Conservation (phyloP, 2,888 invertebrate genomes). For the Adineta ricciae region DNA sequence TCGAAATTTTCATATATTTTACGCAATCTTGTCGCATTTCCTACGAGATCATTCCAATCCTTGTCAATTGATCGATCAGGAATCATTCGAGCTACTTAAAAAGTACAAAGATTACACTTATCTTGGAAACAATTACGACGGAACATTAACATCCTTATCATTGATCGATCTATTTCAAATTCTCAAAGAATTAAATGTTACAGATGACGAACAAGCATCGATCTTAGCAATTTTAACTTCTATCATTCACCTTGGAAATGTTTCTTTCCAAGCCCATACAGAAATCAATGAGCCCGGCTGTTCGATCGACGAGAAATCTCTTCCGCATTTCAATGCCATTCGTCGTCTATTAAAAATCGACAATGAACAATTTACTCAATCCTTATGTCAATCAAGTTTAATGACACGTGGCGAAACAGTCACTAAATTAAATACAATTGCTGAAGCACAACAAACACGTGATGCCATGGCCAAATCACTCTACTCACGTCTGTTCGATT, state of each 20-base stretch:
- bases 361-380: conserved; percentile 2
- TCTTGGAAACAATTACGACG: neutral
- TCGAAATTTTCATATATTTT: conserved; percentile 48
- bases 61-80: neutral
- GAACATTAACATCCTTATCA: neutral
- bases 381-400: conserved; percentile 8
- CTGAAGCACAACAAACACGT: conserved; percentile 39
- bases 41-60: neutral
- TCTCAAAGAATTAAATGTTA: neutral
- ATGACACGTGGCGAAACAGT: conserved; percentile 21
- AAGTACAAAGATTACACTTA: neutral
- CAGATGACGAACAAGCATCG: neutral
- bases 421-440: neutral
- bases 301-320: neutral
- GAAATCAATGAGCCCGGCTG: conserved; percentile 4
- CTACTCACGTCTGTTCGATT: conserved; percentile 52
- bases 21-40: conserved; percentile 39
- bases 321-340: neutral
- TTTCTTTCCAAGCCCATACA: neutral
- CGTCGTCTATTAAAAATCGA: conserved; percentile 10
- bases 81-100: neutral
- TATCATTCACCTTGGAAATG: neutral
- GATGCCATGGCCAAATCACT: conserved; percentile 52
- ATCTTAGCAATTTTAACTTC: neutral
- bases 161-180: neutral